Evolutionary conservation across 2,113 vertebrate species (phyloP).

Genomic region (Macrotus californicus): DNA sequence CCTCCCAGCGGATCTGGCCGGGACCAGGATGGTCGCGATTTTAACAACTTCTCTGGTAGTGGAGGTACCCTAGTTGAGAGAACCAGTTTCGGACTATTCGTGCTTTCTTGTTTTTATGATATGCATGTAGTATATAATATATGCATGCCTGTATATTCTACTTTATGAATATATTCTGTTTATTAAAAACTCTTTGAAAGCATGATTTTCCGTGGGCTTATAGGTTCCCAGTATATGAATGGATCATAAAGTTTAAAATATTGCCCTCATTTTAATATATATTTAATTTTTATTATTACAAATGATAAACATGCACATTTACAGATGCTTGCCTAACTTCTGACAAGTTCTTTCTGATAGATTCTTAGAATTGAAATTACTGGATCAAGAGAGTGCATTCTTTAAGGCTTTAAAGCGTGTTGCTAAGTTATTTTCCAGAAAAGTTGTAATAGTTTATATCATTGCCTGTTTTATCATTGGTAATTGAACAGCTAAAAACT

Average conservation of each 20-base stretch:
- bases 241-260: not conserved
- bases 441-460: not conserved
- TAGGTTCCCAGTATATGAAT: not conserved
- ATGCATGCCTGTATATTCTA: not conserved
- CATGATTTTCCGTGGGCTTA: not conserved
- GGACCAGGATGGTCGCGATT: not conserved
- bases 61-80: not conserved
- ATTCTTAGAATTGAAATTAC: not conserved
- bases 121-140: not conserved
- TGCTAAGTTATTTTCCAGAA: not conserved
- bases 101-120: not conserved
- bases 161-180: not conserved
- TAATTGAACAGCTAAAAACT: not conserved
- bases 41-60: not conserved
- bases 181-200: not conserved
- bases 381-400: not conserved
- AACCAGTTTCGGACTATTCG: not conserved
- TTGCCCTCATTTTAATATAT: not conserved
- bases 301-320: not conserved
- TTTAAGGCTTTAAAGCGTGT: not conserved
- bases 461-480: not conserved
- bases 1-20: not conserved
- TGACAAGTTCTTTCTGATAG: not conserved
- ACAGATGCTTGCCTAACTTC: not conserved
- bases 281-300: not conserved